These are phyloP conservation scores for Crematogaster levior DNA, from an alignment of 2,888 invertebrate genomes.

Conservation along the genomic window DNA sequence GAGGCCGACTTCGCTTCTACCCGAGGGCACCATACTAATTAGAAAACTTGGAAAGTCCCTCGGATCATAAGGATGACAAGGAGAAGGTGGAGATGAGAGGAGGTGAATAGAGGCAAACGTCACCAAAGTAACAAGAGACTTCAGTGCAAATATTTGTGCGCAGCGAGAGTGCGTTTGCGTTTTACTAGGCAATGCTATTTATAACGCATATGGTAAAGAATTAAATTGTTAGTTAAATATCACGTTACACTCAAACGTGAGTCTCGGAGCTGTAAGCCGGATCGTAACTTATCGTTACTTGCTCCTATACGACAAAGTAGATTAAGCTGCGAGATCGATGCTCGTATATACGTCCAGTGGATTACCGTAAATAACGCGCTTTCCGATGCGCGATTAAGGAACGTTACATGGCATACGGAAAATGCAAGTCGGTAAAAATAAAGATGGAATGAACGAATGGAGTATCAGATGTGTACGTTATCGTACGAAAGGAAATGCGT, in stretches of 20 bases:
- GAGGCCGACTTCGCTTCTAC: constrained; percentile 69
- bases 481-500: constrained; percentile 56
- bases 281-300: constrained; percentile 35
- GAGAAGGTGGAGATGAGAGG: constrained; percentile 40
- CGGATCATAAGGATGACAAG: constrained; percentile 63
- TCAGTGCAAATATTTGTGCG: constrained; percentile 63
- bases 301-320: constrained; percentile 17
- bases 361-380: constrained; percentile 50
- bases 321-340: constrained; percentile 44
- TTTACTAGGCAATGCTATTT: background rate
- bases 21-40: constrained; percentile 78
- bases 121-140: constrained; percentile 44
- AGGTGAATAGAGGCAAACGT: background rate
- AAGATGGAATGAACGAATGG: constrained; percentile 43
- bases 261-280: background rate
- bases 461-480: constrained; percentile 48
- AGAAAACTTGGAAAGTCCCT: constrained; percentile 77
- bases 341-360: constrained; percentile 24
- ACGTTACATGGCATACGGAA: constrained; percentile 24
- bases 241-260: constrained; percentile 2
- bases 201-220: constrained; percentile 32
- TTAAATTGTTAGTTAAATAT: constrained; percentile 47
- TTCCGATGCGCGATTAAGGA: constrained; percentile 29
- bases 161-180: constrained; percentile 11
- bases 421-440: constrained; percentile 45